A percentile compares a stretch with the other conserved stretches of the same genome.
These are phyloP conservation scores for Caenorhabditis latens DNA, from an alignment of 1,140 invertebrate genomes.

Conservation along the genomic window DNA sequence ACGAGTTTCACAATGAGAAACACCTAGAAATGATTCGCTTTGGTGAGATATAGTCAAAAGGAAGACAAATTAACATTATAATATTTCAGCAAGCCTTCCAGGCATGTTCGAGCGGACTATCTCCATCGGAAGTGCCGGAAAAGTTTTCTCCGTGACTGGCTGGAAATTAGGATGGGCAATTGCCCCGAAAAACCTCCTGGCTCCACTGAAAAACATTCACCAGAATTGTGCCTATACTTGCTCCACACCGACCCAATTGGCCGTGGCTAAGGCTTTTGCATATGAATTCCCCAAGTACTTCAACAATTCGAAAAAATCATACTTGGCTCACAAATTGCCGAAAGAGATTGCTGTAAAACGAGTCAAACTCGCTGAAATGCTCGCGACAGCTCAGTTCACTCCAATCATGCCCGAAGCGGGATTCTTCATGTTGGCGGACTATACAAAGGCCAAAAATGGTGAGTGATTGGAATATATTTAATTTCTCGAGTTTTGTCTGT, in stretches of 20 bases:
- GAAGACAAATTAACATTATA: neutral
- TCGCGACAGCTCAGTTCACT: constrained; percentile 87
- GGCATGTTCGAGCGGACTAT: constrained; percentile 98
- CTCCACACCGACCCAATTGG: constrained; percentile 88
- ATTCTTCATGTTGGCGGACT: constrained; percentile 96
- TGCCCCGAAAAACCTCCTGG: constrained; percentile 86
- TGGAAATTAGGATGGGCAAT: constrained; percentile 93
- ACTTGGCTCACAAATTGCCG: constrained; percentile 85
- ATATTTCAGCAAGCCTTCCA: constrained; percentile 86
- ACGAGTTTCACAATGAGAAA: constrained; percentile 95
- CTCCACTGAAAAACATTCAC: constrained; percentile 82
- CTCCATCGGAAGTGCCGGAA: constrained; percentile 95
- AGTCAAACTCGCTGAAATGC: constrained; percentile 86
- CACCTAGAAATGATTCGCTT: constrained; percentile 88
- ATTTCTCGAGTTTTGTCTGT: neutral
- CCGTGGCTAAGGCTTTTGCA: constrained; percentile 90
- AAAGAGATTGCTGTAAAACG: constrained; percentile 87
- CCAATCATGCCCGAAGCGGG: constrained; percentile 94
- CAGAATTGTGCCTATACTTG: constrained; percentile 94
- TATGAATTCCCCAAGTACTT: constrained; percentile 78
- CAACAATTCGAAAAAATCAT: constrained; percentile 77
- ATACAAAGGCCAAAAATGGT: constrained; percentile 82
- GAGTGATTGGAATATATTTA: neutral
- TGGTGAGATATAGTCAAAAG: constrained; percentile 80
- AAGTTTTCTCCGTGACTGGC: constrained; percentile 96